Evolutionary conservation across 2,797 vertebrate species (phyloP).

Genomic region (Selene dorsalis): DNA sequence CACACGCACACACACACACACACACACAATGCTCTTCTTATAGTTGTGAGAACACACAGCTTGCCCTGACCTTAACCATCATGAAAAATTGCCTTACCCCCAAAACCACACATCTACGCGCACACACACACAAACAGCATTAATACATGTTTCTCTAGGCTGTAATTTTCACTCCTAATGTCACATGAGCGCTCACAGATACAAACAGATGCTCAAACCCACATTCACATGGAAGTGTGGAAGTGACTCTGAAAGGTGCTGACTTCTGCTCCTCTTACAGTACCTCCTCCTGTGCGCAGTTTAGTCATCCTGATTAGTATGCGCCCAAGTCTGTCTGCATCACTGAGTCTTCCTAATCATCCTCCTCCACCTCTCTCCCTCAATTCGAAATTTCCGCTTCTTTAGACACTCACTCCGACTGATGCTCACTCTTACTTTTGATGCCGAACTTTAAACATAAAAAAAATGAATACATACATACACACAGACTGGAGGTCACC

Average conservation of each 20-base stretch:
- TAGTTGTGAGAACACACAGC: not conserved
- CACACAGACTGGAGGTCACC: slow-evolving; percentile 12
- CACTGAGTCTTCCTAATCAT: slow-evolving; percentile 54
- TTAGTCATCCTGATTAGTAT: slow-evolving; percentile 82
- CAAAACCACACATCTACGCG: too few species aligned
- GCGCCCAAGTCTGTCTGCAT: slow-evolving; percentile 80
- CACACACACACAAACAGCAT: slow-evolving; percentile 1
- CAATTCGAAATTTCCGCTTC: slow-evolving; percentile 41
- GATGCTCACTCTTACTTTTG: slow-evolving; percentile 26
- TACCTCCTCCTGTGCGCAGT: slow-evolving; percentile 62
- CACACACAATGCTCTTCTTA: not conserved
- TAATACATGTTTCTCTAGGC: slow-evolving; percentile 41
- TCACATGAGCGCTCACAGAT: slow-evolving; percentile 59
- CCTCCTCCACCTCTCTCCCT: slow-evolving; percentile 46
- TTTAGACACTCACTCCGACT: slow-evolving; percentile 43
- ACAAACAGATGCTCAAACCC: slow-evolving; percentile 68
- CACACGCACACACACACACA: slow-evolving; percentile 10
- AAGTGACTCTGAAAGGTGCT: slow-evolving; percentile 54
- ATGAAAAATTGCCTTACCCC: not conserved
- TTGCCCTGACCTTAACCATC: not conserved
- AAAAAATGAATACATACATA: not conserved
- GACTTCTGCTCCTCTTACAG: slow-evolving; percentile 59
- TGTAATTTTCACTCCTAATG: slow-evolving; percentile 27
- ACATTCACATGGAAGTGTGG: slow-evolving; percentile 44
- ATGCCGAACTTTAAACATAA: slow-evolving; percentile 22